These are phyloP conservation scores for Temnothorax rugatulus DNA, from an alignment of 2,888 invertebrate species.

Conservation along the genomic window DNA sequence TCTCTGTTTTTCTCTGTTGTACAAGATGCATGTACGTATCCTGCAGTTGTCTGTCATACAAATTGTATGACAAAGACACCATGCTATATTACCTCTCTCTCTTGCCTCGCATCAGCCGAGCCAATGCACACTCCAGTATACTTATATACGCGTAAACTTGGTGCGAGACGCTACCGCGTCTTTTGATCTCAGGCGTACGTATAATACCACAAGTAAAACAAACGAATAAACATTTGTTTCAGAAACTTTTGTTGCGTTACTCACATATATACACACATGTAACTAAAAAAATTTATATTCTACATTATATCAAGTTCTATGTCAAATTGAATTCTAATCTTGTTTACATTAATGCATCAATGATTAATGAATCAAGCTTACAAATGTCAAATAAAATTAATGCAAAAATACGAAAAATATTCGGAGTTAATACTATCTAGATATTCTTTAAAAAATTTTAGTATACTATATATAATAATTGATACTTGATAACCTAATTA, in stretches of 20 bases:
- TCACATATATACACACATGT: not conserved
- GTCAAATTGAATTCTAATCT: slow-evolving; percentile 3
- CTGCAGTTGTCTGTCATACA: too few relatives aligned
- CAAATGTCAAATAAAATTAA: not conserved
- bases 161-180: too few relatives aligned
- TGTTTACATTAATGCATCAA: not conserved
- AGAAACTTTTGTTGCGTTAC: not conserved
- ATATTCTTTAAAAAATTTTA: not conserved
- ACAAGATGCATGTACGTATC: too few relatives aligned
- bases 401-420: slow-evolving; percentile 15
- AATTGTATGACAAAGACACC: too few relatives aligned
- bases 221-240: not conserved
- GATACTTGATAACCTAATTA: not conserved
- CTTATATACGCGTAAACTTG: too few relatives aligned
- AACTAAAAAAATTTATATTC: slow-evolving; percentile 12
- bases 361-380: not conserved
- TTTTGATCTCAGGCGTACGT: too few relatives aligned
- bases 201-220: not conserved
- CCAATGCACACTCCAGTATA: too few relatives aligned
- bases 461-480: not conserved
- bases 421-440: not conserved
- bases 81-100: too few relatives aligned
- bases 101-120: too few relatives aligned
- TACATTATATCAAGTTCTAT: not conserved
- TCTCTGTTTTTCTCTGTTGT: too few relatives aligned